These are phyloP conservation scores for Hiodon alosoides DNA, from an alignment of 2,113 vertebrate genomes.

Conservation along the genomic window DNA sequence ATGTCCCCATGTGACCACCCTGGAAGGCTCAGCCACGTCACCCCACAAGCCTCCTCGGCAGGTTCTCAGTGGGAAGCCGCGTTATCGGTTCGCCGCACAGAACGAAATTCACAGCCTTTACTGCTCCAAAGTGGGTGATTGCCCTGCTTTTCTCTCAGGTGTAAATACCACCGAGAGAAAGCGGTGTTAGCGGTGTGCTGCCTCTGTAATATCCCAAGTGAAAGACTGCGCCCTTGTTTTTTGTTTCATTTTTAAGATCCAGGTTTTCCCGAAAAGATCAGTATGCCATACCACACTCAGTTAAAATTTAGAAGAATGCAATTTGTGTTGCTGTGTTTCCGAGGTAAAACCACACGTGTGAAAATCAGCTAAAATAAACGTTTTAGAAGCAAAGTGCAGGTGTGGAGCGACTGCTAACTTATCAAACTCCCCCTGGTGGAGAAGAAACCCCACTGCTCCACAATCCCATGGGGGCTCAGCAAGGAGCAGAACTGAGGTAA, in stretches of 20 bases:
- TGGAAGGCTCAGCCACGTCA: no score
- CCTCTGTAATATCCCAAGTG: no score
- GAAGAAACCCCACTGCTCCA: not conserved
- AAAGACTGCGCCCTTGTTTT: no score
- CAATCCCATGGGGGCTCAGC: not conserved
- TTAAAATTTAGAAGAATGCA: not conserved
- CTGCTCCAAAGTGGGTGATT: no score
- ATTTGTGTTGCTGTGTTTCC: not conserved
- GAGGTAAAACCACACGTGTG: not conserved
- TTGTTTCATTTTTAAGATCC: no score
- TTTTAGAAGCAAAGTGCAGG: not conserved
- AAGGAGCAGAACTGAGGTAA: not conserved
- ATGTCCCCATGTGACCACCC: conserved; percentile 13
- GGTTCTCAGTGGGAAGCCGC: not conserved
- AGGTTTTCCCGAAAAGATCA: no score
- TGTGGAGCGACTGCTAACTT: not conserved
- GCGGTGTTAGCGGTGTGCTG: no score
- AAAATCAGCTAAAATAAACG: not conserved
- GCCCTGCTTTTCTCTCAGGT: no score
- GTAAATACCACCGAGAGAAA: no score
- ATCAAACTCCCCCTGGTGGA: conserved; percentile 18
- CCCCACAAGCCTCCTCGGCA: not conserved
- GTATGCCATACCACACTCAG: no score
- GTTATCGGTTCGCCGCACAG: not conserved
- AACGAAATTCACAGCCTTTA: no score